Evolutionary conservation across 1,140 invertebrate species (phyloP), one percentile per base, ranked within the genome.

Genomic region (Gryon sp.): DNA sequence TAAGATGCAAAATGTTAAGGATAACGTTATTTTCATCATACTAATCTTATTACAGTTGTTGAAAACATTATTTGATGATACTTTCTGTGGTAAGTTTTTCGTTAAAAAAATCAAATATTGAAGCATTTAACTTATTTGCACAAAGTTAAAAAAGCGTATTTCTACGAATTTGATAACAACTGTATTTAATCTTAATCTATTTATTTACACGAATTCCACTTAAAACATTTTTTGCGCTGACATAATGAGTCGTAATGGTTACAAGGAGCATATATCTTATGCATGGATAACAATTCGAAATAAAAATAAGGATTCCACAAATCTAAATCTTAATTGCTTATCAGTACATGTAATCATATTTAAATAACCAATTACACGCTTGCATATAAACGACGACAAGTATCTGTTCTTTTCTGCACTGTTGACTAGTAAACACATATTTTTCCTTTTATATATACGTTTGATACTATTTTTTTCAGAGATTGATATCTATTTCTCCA

Each of bases 291-390:
- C 50, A 57, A 50, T 63, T 73, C 9, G 1, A 4, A 24, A 12
- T 48, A 57, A 63, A 63, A 73, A 63, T 63, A 9, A 26, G 4
- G 18, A 65, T 43, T 52, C 34, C 45, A 26, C 14, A 45, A 46
- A 60, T 66, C 12, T 60, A 66, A 53, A 74, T 66, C 70, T 74
- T 74, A 66, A 74, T 74, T 74, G 53, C 70, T 66, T 75, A 75
- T 66, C 70, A 62, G 45, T 40, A 8, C 18, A 14, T 38, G 55
- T 40, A 66, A 62, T 75, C 62, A 48, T 53, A 75, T 66, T 53
- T 66, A 75, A 66, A 62, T 62, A 75, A 53, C 32, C 55, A 75
- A 60, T 75, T 66, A 62, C 60, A 59, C 36, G 59, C 36, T 15
- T 22, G 57, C 34, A 16, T 46, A 26, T 57, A 62, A 72, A 63